Base-by-base conservation (phyloP, 2,888 invertebrate species). In the Carterocephalus palaemon region DNA sequence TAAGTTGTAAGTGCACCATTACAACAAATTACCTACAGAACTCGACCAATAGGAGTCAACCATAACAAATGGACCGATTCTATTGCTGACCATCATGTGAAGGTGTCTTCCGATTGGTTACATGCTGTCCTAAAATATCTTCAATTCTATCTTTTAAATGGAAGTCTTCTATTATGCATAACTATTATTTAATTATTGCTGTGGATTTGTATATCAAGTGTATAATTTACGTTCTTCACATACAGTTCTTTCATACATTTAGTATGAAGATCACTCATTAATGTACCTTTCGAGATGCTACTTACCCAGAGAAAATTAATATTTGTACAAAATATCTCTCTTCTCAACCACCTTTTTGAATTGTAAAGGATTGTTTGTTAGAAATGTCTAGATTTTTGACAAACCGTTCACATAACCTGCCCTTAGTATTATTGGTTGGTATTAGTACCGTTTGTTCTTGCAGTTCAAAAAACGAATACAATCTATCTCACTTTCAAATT, bases 11-110 rank as follows among this genome's bases (percentile, higher is more conserved):
- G 47, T 49, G 47, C 40, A 23, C 47, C 36, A 42, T 36, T 43
- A 40, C 38, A 42, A 45, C 23, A 39, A 40, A 40, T 31, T 29
- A 45, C 37, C 17, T 46, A 56, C 47, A 46, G 32, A 43, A 49
- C 43, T 43, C 43, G 36, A 43, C 43, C 43, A 43, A 46, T 47
- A 49, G 46, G 36, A 36, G 43, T 36, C 43, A 23, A 43, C 36
- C 15, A 20, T 28, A 42, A 34, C 22, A 28, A 15, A 34, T 28
- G 9, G 34, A 28, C 28, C 22, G 19, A 20, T 31, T 42, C 34
- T 20, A 34, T 34, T 42, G 42, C 17, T 42, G 33, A 34, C 8
- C 9, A 19, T 22, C 8, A 8, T 7, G 4, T 28, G 19, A 13
- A 22, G 31, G 13, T 15, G 10, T 15, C 24, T 17, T 40, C 3